Evolutionary conservation across 2,797 vertebrate species (phyloP).

Genomic region (Gallinago nigripennis): DNA sequence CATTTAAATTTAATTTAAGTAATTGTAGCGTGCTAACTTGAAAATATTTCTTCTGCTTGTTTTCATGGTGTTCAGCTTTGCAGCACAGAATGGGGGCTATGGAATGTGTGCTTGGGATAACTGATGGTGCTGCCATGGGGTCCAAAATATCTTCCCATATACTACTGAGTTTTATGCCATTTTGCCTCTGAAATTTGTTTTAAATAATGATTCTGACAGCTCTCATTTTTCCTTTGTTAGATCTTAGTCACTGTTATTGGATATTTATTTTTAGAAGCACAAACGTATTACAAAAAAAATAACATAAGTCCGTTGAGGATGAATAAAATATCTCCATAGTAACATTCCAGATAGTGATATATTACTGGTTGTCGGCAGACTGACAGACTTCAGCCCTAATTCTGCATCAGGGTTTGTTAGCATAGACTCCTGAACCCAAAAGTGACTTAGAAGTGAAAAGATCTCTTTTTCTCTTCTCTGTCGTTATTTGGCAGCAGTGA

Average conservation of each 20-base stretch:
- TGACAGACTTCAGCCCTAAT: neutral
- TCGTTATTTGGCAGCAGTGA: neutral
- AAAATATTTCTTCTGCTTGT: neutral
- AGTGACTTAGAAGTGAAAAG: constrained; percentile 17
- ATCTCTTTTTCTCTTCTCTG: neutral
- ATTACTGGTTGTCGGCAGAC: neutral
- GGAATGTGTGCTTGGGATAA: neutral
- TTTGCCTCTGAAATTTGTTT: constrained; percentile 48
- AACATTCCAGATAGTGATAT: neutral
- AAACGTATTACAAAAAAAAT: constrained; percentile 58
- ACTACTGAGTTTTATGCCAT: neutral
- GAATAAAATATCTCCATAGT: constrained; percentile 42
- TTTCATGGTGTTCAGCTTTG: neutral
- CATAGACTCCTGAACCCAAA: neutral
- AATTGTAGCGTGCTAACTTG: neutral
- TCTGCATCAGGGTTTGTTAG: neutral
- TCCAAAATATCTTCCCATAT: neutral
- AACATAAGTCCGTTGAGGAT: constrained; percentile 20
- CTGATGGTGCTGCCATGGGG: neutral
- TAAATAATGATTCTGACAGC: constrained; percentile 56
- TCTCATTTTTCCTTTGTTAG: constrained; percentile 59
- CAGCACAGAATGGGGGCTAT: neutral
- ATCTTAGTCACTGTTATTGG: constrained; percentile 17
- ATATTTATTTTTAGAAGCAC: constrained; percentile 57
- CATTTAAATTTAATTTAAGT: neutral